Percentiles rank a stretch among this genome's conserved stretches.
Evolutionary conservation across 2,888 invertebrate species (phyloP).

Genomic region (Tetanocera ferruginea): DNA sequence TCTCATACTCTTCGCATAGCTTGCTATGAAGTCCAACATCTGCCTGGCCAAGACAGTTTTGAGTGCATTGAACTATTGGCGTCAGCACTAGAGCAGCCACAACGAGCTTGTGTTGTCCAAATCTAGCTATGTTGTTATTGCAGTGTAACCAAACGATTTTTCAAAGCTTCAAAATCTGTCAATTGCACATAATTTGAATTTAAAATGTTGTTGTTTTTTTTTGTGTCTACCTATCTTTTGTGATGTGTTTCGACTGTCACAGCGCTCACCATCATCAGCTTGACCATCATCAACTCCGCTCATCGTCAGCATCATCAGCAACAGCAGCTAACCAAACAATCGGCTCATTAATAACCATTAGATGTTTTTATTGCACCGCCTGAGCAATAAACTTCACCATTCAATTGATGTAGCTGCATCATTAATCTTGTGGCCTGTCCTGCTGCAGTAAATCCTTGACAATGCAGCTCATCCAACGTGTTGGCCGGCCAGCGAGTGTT

Average conservation of each 20-base stretch:
- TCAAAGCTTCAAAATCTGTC: too few relatives aligned
- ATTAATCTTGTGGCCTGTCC: slow-evolving; percentile 42
- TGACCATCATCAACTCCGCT: too few relatives aligned
- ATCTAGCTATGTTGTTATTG: too few relatives aligned
- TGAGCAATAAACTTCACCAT: slow-evolving; percentile 46
- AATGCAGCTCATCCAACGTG: neutral
- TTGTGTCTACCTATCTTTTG: neutral
- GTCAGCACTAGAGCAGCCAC: neutral
- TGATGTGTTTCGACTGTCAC: neutral
- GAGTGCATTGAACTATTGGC: neutral
- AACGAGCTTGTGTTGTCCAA: too few relatives aligned
- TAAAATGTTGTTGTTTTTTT: neutral
- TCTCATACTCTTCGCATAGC: neutral
- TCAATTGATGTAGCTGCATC: slow-evolving; percentile 39
- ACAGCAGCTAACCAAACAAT: slow-evolving; percentile 34
- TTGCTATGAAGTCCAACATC: neutral
- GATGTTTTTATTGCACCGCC: slow-evolving; percentile 46
- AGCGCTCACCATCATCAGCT: too few relatives aligned
- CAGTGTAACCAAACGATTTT: too few relatives aligned
- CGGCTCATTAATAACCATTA: slow-evolving; percentile 40
- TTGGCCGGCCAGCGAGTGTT: neutral
- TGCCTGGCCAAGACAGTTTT: neutral
- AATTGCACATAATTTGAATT: too few relatives aligned
- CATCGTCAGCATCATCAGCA: neutral
- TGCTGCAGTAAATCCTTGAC: too few relatives aligned